Evolutionary conservation across 2,113 vertebrate species (phyloP).

Genomic region (Myotis lucifugus): DNA sequence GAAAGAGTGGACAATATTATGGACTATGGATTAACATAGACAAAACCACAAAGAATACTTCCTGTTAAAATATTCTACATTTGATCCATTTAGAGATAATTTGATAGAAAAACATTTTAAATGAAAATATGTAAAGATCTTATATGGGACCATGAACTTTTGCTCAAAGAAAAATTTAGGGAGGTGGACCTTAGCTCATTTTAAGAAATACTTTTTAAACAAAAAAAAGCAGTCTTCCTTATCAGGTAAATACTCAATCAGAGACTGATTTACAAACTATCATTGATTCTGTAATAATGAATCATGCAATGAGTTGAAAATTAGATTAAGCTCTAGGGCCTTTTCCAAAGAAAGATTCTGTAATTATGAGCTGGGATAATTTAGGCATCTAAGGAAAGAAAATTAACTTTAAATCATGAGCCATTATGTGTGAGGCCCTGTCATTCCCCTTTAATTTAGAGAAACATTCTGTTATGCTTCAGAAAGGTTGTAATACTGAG

Average conservation of each 20-base stretch:
- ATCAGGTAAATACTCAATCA: constrained; percentile 41
- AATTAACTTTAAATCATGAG: constrained; percentile 59
- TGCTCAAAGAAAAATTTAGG: constrained; percentile 43
- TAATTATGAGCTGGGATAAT: constrained; percentile 42
- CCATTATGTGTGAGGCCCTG: constrained; percentile 33
- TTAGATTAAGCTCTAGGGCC: constrained; percentile 51
- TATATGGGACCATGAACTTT: constrained; percentile 4
- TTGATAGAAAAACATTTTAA: constrained; percentile 30
- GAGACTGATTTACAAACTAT: constrained; percentile 57
- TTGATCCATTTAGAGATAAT: constrained; percentile 56
- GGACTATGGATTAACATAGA: background rate
- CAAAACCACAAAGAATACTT: constrained; percentile 30
- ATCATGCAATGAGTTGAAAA: constrained; percentile 52
- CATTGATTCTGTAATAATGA: constrained; percentile 58
- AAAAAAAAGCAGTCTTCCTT: constrained; percentile 38
- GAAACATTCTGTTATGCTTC: constrained; percentile 27
- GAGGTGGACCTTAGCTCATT: constrained; percentile 40
- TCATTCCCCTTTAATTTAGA: constrained; percentile 55
- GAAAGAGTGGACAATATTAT: constrained; percentile 41
- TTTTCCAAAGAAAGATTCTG: constrained; percentile 58
- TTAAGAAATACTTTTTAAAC: constrained; percentile 56
- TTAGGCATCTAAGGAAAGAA: constrained; percentile 59
- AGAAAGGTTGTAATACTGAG: constrained; percentile 32
- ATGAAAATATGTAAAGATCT: constrained; percentile 32
- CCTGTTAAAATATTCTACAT: constrained; percentile 54